Evolutionary conservation across 2,797 vertebrate genomes (phyloP), one percentile per base, ranked within the genome.

Genomic region (Thalassophryne amazonica): DNA sequence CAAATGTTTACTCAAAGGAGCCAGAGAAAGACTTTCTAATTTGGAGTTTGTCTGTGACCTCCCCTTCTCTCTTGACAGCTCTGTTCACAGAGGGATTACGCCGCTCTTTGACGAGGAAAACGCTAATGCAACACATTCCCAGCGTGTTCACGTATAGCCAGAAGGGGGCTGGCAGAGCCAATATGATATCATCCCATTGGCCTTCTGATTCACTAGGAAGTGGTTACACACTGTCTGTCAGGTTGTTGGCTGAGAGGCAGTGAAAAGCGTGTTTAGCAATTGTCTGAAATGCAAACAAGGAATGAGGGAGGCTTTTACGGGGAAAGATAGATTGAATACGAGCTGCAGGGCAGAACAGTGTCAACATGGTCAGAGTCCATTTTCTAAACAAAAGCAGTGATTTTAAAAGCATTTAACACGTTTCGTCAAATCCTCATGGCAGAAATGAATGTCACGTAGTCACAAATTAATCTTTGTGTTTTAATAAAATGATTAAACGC

Each of bases 61-160:
- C 66, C 69, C 60, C 67, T 58, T 69, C 43, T 66, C 73, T 66
- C 66, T 75, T 65, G 65, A 59, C 55, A 19, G 4, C 49, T 33
- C 76, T 54, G 78, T 86, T 86, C 79, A 84, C 81, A 85, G 76
- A 87, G 84, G 86, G 88, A 88, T 91, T 88, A 91, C 24, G 23
- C 65, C 56, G 74, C 73, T 76, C 83, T 80, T 81, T 78, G 83
- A 79, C 58, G 66, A 75, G 78, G 74, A 87, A 85, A 86, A 79
- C 49, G 86, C 88, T 81, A 86, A 79, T 87, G 69, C 81, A 80
- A 87, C 89, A 87, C 88, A 89, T 91, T 91, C 87, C 83, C 78
- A 61, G 60, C 65, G 71, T 83, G 81, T 83, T 87, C 85, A 86
- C 61, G 49, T 73, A 78, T 66, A 63, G 73, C 69, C 69, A 55